Base-by-base conservation (phyloP, 1,140 invertebrate species). In the Pseudomyrmex dendroicus region DNA sequence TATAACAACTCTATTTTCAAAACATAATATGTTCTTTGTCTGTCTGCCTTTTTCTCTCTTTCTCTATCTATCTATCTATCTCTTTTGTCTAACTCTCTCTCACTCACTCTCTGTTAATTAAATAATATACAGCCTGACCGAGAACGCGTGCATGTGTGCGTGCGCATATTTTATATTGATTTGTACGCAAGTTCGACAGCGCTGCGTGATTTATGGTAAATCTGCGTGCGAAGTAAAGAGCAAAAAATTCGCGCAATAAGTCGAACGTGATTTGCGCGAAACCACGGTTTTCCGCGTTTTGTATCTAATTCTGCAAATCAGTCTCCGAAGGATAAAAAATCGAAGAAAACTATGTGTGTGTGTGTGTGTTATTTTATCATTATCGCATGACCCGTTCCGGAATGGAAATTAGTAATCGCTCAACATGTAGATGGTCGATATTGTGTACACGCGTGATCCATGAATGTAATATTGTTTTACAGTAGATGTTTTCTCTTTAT, bases 231-330 rank as follows among this genome's bases (percentile, higher is more conserved):
- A 70, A 56, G 15, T 17, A 7, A 5, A n/a, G 1, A n/a, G 9
- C 13, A 13, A 72, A 57, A 72, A 72, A 72, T 44, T 12, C 4
- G 7, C 25, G 25, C 8, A 57, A 61, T 73, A 61, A 61, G 57
- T 25, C 8, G 3, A 5, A 13, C 8, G 7, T 46, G 35, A 35
- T 64, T 17, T 13, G 12, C 7, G 4, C 2, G 35, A 44, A 56
- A 56, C 3, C 3, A 22, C 25, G 15, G 13, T n/a, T 54, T 73
- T 48, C 12, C 2, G 59, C 15, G 10, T 4, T 22, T 62, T 7
- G 46, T 10, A 3, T 54, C 25, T 56, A 63, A 74, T 62, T 77
- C 7, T 62, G 46, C 2, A 73, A 15, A 46, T 20, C 12, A 48
- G 20, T 52, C 4, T 22, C 10, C 2, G 9, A 48, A 12, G 2